Evolutionary conservation across 53 echinoderm and acorn worm genomes (phyloP), one percentile per base, ranked within the genome.

Genomic region (Apostichopus leukothele): DNA sequence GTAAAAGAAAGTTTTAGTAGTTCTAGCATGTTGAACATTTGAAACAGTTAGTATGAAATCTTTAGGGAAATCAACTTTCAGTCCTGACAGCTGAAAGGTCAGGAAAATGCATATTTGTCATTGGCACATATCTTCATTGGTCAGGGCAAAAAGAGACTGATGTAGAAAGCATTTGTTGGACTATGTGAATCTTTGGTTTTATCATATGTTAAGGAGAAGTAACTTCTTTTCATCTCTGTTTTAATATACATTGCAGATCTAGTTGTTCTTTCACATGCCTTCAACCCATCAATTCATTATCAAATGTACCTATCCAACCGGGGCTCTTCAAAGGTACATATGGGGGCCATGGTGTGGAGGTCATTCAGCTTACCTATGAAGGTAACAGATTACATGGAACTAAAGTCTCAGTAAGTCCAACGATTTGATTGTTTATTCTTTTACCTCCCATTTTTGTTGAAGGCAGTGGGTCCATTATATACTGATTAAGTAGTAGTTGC

Each of bases 271-370:
- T 83, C 83, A 20, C 60, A 25, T 19, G 25, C 60, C 61, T 55
- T 21, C 52, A 54, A 83, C 22, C 55, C 20, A 55, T 19, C 10
- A 57, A 8, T 20, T 18, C 60, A 21, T 25, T 6, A n/a, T 60
- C 60, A 54, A 86, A 94, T 55, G 92, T 78, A 9, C 95, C 97
- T 5, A 86, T 97, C 57, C 93, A 93, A 54, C 94, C 97, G 14
- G 97, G 97, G 0, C 63, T 97, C 13, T 97, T 95, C 91, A 95
- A 95, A 89, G 97, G 95, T 7, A 95, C 97, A 6, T 97, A 97
- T 71, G 97, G 97, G 76, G 91, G 97, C 9, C 97, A 97, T 50
- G 97, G 97, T 11, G 91, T 95, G 20, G 97, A 97, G 78, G 84
- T 97, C 10, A 92, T 97, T 63, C 74, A 90, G 60, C 75, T 97